phyloP scores from a whole-genome alignment of 2,113 vertebrate species.

The Hassar affinis region DNA sequence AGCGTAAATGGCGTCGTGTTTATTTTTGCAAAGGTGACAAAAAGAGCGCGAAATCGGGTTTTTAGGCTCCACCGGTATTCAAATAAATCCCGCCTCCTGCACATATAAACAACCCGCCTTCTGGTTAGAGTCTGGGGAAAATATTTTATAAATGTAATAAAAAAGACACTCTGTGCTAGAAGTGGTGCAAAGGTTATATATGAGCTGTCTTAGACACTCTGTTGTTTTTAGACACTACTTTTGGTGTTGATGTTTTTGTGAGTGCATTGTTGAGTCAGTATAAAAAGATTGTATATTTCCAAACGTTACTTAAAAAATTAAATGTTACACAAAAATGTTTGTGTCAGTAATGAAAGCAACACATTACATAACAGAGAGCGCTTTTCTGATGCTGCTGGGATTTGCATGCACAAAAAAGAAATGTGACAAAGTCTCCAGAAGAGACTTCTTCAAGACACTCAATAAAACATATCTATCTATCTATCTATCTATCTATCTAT shows the following conservation, averaged over 20 bases:
- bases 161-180: not conserved
- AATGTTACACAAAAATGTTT: too few relatives aligned
- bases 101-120: conserved; percentile 12
- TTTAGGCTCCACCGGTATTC: not conserved
- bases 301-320: too few relatives aligned
- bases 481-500: not conserved
- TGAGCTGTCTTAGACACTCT: conserved; percentile 17
- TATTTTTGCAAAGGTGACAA: not conserved
- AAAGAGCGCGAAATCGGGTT: conserved; percentile 39
- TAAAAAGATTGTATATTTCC: too few relatives aligned
- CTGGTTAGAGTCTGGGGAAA: not conserved
- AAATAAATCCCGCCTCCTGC: not conserved
- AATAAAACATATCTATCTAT: not conserved
- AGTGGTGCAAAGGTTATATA: not conserved
- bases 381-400: too few relatives aligned
- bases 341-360: too few relatives aligned
- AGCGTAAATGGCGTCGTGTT: not conserved
- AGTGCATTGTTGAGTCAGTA: too few relatives aligned
- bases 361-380: too few relatives aligned
- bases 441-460: too few relatives aligned
- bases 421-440: too few relatives aligned
- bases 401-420: too few relatives aligned
- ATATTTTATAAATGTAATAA: not conserved
- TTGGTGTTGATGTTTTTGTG: too few relatives aligned
- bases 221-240: too few relatives aligned